These are phyloP conservation scores for Dendrocincla tyrannina DNA, from an alignment of 2,797 vertebrate genomes.

Conservation along the genomic window DNA sequence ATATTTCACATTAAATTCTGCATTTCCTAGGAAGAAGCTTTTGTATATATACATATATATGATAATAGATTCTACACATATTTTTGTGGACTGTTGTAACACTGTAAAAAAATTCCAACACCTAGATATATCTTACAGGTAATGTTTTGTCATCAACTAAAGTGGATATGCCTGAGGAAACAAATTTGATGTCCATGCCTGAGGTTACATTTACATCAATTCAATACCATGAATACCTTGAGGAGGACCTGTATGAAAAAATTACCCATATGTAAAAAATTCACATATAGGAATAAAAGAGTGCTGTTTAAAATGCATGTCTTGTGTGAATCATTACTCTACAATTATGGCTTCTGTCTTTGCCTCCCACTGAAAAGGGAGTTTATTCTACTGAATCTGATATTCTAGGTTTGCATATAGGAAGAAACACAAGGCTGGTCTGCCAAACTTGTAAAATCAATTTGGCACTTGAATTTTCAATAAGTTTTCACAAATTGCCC, in stretches of 20 bases:
- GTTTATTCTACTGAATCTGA: not conserved
- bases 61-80: not conserved
- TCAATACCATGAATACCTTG: not conserved
- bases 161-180: not conserved
- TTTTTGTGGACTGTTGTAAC: not conserved
- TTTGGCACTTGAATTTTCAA: not conserved
- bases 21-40: not conserved
- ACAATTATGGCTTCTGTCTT: not conserved
- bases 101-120: not conserved
- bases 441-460: not conserved
- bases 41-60: not conserved
- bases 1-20: not conserved
- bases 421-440: not conserved
- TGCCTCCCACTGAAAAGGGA: not conserved
- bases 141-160: not conserved
- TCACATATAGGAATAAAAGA: not conserved
- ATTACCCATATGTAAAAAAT: not conserved
- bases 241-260: rapidly evolving
- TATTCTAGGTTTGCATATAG: not conserved
- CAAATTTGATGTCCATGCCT: not conserved
- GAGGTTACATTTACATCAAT: not conserved
- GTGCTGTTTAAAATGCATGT: not conserved
- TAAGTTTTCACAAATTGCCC: not conserved
- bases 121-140: not conserved
- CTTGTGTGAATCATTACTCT: not conserved